These are phyloP conservation scores for Sciurus vulgaris DNA, from an alignment of 2,797 vertebrate species.

Conservation along the genomic window DNA sequence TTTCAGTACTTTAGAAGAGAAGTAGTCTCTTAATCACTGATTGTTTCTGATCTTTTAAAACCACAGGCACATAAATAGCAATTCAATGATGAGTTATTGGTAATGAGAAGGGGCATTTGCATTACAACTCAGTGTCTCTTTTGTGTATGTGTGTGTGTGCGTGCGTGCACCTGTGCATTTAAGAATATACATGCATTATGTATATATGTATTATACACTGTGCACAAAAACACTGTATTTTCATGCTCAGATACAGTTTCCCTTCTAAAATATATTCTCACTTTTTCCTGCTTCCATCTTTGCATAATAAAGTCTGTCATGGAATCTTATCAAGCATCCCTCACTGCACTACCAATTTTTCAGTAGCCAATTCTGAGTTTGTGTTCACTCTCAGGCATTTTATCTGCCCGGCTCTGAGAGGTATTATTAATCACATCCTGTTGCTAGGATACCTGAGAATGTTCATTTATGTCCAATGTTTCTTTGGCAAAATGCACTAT, in stretches of 20 bases:
- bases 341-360: conserved; percentile 78
- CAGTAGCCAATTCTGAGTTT: conserved; percentile 84
- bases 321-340: conserved; percentile 80
- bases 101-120: conserved; percentile 68
- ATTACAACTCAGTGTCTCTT: conserved; percentile 52
- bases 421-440: conserved; percentile 89
- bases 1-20: conserved; percentile 67
- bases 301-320: conserved; percentile 72
- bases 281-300: conserved; percentile 71
- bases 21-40: conserved; percentile 78
- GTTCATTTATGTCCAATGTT: conserved; percentile 88
- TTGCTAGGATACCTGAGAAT: conserved; percentile 89
- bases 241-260: conserved; percentile 35
- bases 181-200: background rate
- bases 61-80: conserved; percentile 65
- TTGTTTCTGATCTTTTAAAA: conserved; percentile 82
- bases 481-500: conserved; percentile 85
- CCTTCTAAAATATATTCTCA: conserved; percentile 69
- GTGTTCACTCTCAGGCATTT: conserved; percentile 86
- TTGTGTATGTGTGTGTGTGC: background rate
- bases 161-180: too few species aligned
- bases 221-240: conserved; percentile 39
- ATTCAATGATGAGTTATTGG: conserved; percentile 71
- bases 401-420: conserved; percentile 86
- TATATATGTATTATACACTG: background rate